A percentile compares a stretch with the other conserved stretches of the same genome.
Conservation (phyloP, 2,888 invertebrate genomes). For the Kuschelorhynchus macadamiae region DNA sequence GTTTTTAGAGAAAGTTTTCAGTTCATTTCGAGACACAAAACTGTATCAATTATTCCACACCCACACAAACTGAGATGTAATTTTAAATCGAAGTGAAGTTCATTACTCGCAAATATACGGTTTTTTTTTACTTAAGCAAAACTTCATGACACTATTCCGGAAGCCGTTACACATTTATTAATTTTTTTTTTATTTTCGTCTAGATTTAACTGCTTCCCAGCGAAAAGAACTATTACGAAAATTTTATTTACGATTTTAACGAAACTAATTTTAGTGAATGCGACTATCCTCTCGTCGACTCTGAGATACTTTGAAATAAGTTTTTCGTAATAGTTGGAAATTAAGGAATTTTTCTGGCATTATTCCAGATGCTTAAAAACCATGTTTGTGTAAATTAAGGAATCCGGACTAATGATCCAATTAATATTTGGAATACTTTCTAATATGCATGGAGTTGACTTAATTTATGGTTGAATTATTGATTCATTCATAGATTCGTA, state of each 20-base stretch:
- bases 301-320: background rate
- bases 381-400: slow-evolving; percentile 26
- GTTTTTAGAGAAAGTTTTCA: too few species aligned
- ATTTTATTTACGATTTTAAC: background rate
- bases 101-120: too few species aligned
- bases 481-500: background rate
- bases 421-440: slow-evolving; percentile 17
- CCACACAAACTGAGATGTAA: too few species aligned
- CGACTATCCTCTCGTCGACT: slow-evolving; percentile 3
- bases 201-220: background rate
- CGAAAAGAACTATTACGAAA: slow-evolving; percentile 6
- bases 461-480: slow-evolving; percentile 10
- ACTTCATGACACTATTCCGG: too few species aligned
- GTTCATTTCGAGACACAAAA: too few species aligned
- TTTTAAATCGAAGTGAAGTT: too few species aligned
- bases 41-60: too few species aligned
- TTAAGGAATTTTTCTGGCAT: slow-evolving; percentile 21
- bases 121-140: too few species aligned
- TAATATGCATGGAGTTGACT: slow-evolving; percentile 4
- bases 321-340: slow-evolving; percentile 23
- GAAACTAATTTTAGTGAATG: slow-evolving; percentile 10
- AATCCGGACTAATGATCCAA: slow-evolving; percentile 21
- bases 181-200: too few species aligned
- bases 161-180: too few species aligned
- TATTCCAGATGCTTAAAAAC: slow-evolving; percentile 22